Percentiles rank a stretch among this genome's conserved stretches.
phyloP scores from a whole-genome alignment of 2,797 vertebrate species.

The Vipera latastei region DNA sequence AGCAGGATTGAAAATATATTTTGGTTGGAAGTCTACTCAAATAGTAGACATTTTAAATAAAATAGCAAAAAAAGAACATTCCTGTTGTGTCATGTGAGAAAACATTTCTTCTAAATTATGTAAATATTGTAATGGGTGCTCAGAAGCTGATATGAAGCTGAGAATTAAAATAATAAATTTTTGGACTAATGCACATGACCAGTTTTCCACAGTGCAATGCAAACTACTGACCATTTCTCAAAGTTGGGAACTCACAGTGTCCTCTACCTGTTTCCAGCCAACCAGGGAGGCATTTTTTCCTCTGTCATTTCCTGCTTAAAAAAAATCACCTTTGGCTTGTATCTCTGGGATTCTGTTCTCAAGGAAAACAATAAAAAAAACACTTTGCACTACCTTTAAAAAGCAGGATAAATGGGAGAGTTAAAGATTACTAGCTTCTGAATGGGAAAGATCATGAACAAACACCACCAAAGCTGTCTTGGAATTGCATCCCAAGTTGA shows the following conservation, averaged over 20 bases:
- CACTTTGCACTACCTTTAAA: neutral
- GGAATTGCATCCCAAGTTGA: neutral
- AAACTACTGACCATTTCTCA: neutral
- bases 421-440: neutral
- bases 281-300: neutral
- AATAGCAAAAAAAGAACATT: neutral
- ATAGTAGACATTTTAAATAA: neutral
- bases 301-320: neutral
- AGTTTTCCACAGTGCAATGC: neutral
- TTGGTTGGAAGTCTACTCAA: conserved; percentile 30
- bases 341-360: neutral
- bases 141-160: neutral
- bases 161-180: neutral
- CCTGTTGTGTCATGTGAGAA: neutral
- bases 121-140: neutral
- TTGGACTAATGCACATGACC: neutral
- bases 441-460: neutral
- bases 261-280: neutral
- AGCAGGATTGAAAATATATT: conserved; percentile 16
- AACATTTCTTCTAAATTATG: neutral
- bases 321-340: neutral
- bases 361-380: neutral
- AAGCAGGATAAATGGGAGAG: neutral
- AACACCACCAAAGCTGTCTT: neutral
- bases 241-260: neutral